These are phyloP conservation scores for Holothuria glaberrima DNA, from an alignment of 35 echinoderm and acorn worm genomes.

Conservation along the genomic window DNA sequence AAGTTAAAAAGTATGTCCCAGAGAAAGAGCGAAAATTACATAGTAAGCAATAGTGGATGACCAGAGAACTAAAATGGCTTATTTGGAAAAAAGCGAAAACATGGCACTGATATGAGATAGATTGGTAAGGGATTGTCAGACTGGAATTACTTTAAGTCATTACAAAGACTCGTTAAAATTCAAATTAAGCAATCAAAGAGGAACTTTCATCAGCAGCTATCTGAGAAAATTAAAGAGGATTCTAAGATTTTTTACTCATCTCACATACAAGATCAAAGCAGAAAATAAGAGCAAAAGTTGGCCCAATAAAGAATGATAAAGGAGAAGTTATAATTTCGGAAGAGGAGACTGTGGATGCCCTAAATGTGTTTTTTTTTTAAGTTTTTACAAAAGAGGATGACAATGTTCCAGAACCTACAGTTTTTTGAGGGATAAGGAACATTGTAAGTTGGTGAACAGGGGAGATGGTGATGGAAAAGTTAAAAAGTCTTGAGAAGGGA, in stretches of 20 bases:
- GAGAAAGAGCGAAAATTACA: background rate
- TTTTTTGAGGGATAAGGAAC: background rate
- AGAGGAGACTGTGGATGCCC: too few relatives aligned
- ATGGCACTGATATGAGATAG: conserved; percentile 45
- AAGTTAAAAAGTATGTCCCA: conserved; percentile 28
- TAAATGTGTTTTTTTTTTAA: conserved; percentile 16
- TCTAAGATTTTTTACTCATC: conserved; percentile 47
- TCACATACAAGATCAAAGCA: conserved; percentile 27
- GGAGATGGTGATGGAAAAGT: conserved; percentile 26
- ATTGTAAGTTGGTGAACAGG: background rate
- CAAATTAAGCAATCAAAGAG: conserved; percentile 18
- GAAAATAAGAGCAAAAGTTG: conserved; percentile 32
- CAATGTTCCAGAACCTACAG: background rate
- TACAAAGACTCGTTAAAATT: conserved; percentile 22
- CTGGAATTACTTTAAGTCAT: conserved; percentile 31
- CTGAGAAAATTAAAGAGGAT: conserved; percentile 47
- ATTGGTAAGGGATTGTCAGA: background rate
- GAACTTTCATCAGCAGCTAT: conserved; percentile 17
- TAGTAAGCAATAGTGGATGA: conserved; percentile 49
- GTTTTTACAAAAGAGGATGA: conserved; percentile 26
- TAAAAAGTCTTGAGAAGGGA: conserved; percentile 6
- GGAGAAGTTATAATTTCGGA: too few relatives aligned
- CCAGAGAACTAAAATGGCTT: conserved; percentile 7
- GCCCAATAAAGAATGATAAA: conserved; percentile 40
- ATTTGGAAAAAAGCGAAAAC: conserved; percentile 42